A percentile compares a stretch with the other conserved stretches of the same genome.
phyloP scores from a whole-genome alignment of 1,140 invertebrate genomes.

The Delia radicum region DNA sequence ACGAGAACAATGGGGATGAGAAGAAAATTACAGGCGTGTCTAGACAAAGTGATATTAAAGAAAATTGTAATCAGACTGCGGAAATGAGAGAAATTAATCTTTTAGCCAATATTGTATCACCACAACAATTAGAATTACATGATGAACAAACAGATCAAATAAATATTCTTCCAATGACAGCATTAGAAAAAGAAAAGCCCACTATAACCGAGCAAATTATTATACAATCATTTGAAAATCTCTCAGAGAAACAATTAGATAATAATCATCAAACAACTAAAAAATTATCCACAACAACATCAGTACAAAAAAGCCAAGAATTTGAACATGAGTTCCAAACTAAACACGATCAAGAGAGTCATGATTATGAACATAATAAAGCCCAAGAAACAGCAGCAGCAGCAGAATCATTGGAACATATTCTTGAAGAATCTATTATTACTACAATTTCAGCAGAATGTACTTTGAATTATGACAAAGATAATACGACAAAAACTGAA shows the following conservation, averaged over 20 bases:
- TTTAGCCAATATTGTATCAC: slow-evolving; percentile 4
- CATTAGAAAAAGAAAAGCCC: not conserved
- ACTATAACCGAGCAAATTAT: not conserved
- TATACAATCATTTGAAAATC: not conserved
- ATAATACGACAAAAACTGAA: not conserved
- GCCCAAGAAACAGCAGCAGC: not conserved
- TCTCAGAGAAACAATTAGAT: not conserved
- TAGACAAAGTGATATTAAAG: not conserved
- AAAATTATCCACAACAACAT: not conserved
- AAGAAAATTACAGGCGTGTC: not conserved
- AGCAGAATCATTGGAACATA: not conserved
- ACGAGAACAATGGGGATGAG: not conserved
- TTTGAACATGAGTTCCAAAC: too few species aligned
- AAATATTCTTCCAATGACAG: not conserved
- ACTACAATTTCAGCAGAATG: too few species aligned
- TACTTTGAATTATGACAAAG: too few species aligned
- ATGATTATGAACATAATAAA: too few species aligned
- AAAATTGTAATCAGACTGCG: not conserved
- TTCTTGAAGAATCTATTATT: not conserved
- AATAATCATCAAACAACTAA: not conserved
- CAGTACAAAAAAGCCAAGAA: not conserved
- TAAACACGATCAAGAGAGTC: too few species aligned
- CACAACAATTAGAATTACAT: not conserved
- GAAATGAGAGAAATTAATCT: slow-evolving; percentile 7
- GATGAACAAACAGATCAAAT: not conserved